phyloP scores from a whole-genome alignment of 2,888 invertebrate species.

The Tetranychus piercei region DNA sequence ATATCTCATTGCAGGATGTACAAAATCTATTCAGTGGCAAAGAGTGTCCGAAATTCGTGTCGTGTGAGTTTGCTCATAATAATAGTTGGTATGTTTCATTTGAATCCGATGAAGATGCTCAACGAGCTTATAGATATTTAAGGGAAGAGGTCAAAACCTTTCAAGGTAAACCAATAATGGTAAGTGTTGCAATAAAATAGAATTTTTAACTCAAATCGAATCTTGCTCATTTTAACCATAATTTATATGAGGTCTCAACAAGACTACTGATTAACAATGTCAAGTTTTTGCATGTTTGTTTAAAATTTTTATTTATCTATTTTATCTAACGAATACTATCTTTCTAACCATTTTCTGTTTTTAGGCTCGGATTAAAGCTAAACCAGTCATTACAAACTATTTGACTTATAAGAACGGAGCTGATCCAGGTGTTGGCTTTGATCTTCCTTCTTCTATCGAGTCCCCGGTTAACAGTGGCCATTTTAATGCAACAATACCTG shows the following conservation, averaged over 20 bases:
- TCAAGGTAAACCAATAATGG: conserved; percentile 65
- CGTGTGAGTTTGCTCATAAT: conserved; percentile 71
- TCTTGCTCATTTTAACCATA: too few relatives aligned
- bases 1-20: conserved; percentile 21
- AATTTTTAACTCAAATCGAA: background rate
- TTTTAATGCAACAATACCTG: background rate
- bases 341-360: background rate
- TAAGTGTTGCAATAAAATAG: conserved; percentile 46
- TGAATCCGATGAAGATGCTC: conserved; percentile 72
- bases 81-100: conserved; percentile 76
- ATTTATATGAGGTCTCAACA: too few relatives aligned
- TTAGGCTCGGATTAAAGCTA: conserved; percentile 58
- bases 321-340: too few relatives aligned
- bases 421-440: conserved; percentile 41
- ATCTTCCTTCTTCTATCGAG: background rate
- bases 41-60: conserved; percentile 59
- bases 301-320: too few relatives aligned
- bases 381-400: conserved; percentile 39
- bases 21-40: conserved; percentile 57
- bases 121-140: conserved; percentile 62
- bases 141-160: conserved; percentile 54
- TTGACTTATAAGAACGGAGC: conserved; percentile 10
- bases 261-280: too few relatives aligned
- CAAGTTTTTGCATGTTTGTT: background rate
- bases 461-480: background rate